Percentiles rank a stretch among this genome's conserved stretches.
Evolutionary conservation across 2,888 invertebrate genomes (phyloP).

Genomic region (Meandrusa payeni): DNA sequence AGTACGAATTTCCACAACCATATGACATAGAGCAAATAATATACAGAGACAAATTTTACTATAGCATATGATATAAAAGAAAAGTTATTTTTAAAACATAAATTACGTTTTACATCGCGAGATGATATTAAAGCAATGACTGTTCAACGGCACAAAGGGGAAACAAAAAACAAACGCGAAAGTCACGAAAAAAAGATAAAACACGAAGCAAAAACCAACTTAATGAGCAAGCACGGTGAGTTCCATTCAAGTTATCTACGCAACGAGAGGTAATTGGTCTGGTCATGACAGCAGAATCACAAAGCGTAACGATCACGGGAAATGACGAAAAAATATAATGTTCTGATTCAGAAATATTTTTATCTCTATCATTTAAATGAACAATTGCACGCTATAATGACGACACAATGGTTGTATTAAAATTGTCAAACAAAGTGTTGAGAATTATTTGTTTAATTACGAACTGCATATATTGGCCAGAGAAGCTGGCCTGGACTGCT

Average conservation of each 20-base stretch:
- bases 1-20: slow-evolving; percentile 10
- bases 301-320: slow-evolving; percentile 18
- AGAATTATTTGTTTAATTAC: too few species aligned
- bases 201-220: slow-evolving; percentile 40
- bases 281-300: slow-evolving; percentile 8
- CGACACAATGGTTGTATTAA: too few species aligned
- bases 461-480: too few species aligned
- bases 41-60: slow-evolving; percentile 13
- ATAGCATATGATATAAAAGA: not conserved
- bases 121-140: slow-evolving; percentile 9
- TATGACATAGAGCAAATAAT: slow-evolving; percentile 7
- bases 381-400: too few species aligned
- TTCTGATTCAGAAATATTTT: too few species aligned
- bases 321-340: slow-evolving; percentile 16
- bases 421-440: too few species aligned
- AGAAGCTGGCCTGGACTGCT: too few species aligned
- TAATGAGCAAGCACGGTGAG: slow-evolving; percentile 23
- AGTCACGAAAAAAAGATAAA: slow-evolving; percentile 53
- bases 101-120: not conserved
- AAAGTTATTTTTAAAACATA: not conserved
- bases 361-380: too few species aligned
- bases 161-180: slow-evolving; percentile 40
- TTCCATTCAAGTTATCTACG: slow-evolving; percentile 11
- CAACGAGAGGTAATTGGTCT: slow-evolving; percentile 15
- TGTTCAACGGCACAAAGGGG: slow-evolving; percentile 28